These are phyloP conservation scores for Phrynosoma blainvillii DNA, from an alignment of 2,113 vertebrate species.

Conservation along the genomic window DNA sequence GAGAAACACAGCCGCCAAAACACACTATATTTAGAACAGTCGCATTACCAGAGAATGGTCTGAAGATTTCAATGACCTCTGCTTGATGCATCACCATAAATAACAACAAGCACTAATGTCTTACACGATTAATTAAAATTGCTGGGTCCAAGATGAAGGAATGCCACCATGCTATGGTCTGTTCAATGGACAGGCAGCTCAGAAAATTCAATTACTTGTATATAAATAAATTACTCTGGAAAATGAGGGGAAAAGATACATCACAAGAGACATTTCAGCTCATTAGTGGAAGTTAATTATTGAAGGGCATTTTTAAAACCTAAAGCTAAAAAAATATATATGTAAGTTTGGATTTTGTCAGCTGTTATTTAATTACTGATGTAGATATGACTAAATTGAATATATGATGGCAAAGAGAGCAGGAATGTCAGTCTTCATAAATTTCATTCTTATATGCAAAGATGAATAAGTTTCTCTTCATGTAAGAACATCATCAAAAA, in stretches of 20 bases:
- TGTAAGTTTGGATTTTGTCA: background rate
- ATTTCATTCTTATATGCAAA: no score
- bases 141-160: slow-evolving; percentile 40
- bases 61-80: slow-evolving; percentile 38
- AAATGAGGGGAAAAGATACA: slow-evolving; percentile 50
- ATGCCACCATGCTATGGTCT: slow-evolving; percentile 58
- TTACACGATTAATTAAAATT: slow-evolving; percentile 64
- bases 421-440: no score
- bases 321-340: slow-evolving; percentile 21
- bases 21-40: slow-evolving; percentile 24
- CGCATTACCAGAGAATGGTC: slow-evolving; percentile 2
- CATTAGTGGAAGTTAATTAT: slow-evolving; percentile 65
- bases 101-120: slow-evolving; percentile 44
- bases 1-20: background rate
- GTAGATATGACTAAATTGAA: background rate
- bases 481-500: no score
- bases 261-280: slow-evolving; percentile 34
- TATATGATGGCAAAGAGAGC: background rate
- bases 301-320: slow-evolving; percentile 49
- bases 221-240: slow-evolving; percentile 52
- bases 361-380: background rate
- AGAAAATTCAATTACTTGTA: slow-evolving; percentile 52
- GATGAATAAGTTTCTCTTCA: no score
- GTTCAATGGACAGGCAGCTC: slow-evolving; percentile 61
- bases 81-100: slow-evolving; percentile 34